Base-by-base conservation (phyloP, 2,888 invertebrate species). In the Diaprepes abbreviatus region DNA sequence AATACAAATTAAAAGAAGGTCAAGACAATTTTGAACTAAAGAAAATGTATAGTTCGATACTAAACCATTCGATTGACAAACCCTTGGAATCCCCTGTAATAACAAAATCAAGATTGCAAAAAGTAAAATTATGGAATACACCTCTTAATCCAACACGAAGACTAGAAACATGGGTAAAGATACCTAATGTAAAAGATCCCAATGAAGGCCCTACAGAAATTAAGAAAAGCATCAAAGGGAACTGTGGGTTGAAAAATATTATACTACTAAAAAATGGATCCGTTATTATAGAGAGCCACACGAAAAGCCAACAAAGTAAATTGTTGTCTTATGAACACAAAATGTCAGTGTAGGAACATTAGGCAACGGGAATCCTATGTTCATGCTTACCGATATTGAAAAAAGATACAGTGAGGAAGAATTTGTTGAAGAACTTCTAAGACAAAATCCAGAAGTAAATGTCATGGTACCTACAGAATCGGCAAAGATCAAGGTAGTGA, bases 211-310 rank as follows among this genome's bases (percentile, higher is more conserved):
- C 10, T 4, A 5, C 14, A 38, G 10, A 33, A 33, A 4, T 33
- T 33, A 33, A 33, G 9, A 3, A 33, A 4, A 10, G 10, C 2
- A 10, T 33, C 5, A 48, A 21, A 7, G n/a, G 5, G 3, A 48
- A 21, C 3, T n/a, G 9, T 1, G 14, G 24, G 2, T 54, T 54
- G 3, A 54, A 54, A 54, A 54, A 10, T 14, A 31, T 54, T 5
- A 31, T 10, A 10, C 33, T 10, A 33, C 1, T 21, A 9, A 48
- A 48, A 48, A 54, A 24, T 14, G 33, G 21, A 4, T 33, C 52
- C 7, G 16, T 54, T 33, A 54, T 54, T n/a, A 17, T 33, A n/a
- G n/a, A n/a, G n/a, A 54, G 52, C 9, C 12, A 16, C n/a, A 12
- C 19, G 12, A 21, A 48, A 24, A n/a, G 3, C 12, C 48, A 48